These are phyloP conservation scores for Chrysopa pallens DNA, from an alignment of 1,140 invertebrate species.

Conservation along the genomic window DNA sequence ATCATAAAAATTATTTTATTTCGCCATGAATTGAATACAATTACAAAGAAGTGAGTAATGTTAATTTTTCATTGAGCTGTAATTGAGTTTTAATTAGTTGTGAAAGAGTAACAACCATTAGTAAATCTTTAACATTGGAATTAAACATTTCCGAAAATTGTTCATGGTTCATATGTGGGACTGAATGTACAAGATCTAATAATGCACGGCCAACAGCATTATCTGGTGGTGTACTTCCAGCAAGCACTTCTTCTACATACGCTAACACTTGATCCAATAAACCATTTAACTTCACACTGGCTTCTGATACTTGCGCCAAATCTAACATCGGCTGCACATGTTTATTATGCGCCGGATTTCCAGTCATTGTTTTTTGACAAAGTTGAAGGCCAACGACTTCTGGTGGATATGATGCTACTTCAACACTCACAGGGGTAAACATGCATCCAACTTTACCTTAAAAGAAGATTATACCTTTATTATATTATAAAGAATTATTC, in stretches of 20 bases:
- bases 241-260: slow-evolving; percentile 78
- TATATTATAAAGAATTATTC: too few species aligned
- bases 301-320: slow-evolving; percentile 61
- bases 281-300: slow-evolving; percentile 51
- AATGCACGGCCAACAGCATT: slow-evolving; percentile 70
- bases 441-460: slow-evolving; percentile 79
- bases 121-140: slow-evolving; percentile 86
- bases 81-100: slow-evolving; percentile 93
- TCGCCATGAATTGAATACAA: too few species aligned
- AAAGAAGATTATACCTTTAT: slow-evolving; percentile 50
- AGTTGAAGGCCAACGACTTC: slow-evolving; percentile 69
- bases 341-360: slow-evolving; percentile 28
- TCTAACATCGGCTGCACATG: slow-evolving; percentile 68
- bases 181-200: slow-evolving; percentile 74
- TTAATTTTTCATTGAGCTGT: slow-evolving; percentile 87
- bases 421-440: slow-evolving; percentile 84
- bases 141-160: slow-evolving; percentile 92
- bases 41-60: slow-evolving; percentile 52
- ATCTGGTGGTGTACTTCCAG: slow-evolving; percentile 51
- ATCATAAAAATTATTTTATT: too few species aligned
- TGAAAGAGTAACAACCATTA: slow-evolving; percentile 90
- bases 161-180: slow-evolving; percentile 76
- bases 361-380: slow-evolving; percentile 53
- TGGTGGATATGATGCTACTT: slow-evolving; percentile 73
- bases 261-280: slow-evolving; percentile 64